Evolutionary conservation across 2,888 invertebrate genomes (phyloP).

Genomic region (Sipha maydis): DNA sequence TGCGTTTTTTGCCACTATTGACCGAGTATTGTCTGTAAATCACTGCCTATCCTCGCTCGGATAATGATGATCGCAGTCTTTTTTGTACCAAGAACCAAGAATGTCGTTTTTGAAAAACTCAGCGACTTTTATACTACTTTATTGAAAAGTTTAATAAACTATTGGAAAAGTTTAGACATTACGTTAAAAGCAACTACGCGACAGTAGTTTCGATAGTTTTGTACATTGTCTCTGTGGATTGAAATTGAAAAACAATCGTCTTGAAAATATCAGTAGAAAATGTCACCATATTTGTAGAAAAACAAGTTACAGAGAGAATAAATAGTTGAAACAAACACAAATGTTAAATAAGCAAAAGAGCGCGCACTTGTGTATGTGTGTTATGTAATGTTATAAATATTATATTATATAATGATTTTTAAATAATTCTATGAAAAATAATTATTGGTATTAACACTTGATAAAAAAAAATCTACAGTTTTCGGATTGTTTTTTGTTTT

Average conservation of each 20-base stretch:
- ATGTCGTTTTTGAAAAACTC: background rate
- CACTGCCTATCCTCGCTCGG: background rate
- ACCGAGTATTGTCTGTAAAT: slow-evolving; percentile 29
- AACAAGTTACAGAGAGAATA: slow-evolving; percentile 6
- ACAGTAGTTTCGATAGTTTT: slow-evolving; percentile 38
- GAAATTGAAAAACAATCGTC: slow-evolving; percentile 55
- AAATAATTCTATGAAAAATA: background rate
- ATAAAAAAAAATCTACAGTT: background rate
- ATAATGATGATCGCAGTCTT: slow-evolving; percentile 25
- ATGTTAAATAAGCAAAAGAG: background rate
- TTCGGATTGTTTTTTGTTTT: background rate
- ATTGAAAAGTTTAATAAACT: slow-evolving; percentile 52
- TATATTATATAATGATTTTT: background rate
- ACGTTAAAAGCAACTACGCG: slow-evolving; percentile 42
- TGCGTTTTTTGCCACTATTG: background rate
- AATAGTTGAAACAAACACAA: background rate
- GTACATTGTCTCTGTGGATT: background rate
- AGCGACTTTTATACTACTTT: slow-evolving; percentile 30
- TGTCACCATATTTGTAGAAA: slow-evolving; percentile 15
- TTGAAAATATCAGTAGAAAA: slow-evolving; percentile 38
- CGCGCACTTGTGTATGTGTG: too few species aligned
- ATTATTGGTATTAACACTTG: background rate
- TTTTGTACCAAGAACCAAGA: background rate
- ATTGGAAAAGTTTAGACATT: slow-evolving; percentile 46
- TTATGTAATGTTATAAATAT: background rate